Conservation (phyloP, 1,140 invertebrate genomes). For the Amphibalanus amphitrite region DNA sequence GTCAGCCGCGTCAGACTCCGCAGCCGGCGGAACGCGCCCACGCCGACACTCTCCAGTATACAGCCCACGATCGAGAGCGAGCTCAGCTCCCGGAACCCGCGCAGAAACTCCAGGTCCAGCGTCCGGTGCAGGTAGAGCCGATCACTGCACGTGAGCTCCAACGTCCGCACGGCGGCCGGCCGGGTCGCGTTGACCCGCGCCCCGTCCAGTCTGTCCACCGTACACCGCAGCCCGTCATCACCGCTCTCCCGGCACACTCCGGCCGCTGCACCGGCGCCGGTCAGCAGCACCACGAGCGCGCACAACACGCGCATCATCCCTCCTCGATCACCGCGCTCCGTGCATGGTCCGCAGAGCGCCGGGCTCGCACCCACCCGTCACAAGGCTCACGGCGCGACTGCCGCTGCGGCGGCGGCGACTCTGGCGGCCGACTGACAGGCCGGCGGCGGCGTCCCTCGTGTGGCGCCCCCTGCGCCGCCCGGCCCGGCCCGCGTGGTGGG, state of each 20-base stretch:
- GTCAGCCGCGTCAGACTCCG: conserved; percentile 40
- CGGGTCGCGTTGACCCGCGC: neutral
- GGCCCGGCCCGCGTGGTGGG: too few relatives aligned
- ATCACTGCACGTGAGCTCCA: conserved; percentile 15
- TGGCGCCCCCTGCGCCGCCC: neutral
- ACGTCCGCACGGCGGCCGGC: conserved; percentile 11
- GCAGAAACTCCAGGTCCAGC: conserved; percentile 11
- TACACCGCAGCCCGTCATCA: neutral
- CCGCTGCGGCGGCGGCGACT: too few relatives aligned
- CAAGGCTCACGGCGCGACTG: neutral
- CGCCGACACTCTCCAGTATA: conserved; percentile 15
- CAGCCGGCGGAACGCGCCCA: conserved; percentile 53
- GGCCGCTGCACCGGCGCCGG: too few relatives aligned
- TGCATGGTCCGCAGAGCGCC: neutral
- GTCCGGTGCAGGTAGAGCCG: conserved; percentile 13
- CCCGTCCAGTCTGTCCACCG: neutral
- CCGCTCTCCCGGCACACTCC: neutral
- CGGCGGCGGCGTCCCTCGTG: too few relatives aligned
- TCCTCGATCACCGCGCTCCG: neutral
- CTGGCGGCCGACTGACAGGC: too few relatives aligned
- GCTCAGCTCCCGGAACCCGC: conserved; percentile 14
- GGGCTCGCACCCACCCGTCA: neutral
- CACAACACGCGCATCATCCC: neutral
- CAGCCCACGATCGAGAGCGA: conserved; percentile 16
- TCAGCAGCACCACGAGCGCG: neutral